phyloP scores from a whole-genome alignment of 2,113 vertebrate species.

The Uria lomvia region DNA sequence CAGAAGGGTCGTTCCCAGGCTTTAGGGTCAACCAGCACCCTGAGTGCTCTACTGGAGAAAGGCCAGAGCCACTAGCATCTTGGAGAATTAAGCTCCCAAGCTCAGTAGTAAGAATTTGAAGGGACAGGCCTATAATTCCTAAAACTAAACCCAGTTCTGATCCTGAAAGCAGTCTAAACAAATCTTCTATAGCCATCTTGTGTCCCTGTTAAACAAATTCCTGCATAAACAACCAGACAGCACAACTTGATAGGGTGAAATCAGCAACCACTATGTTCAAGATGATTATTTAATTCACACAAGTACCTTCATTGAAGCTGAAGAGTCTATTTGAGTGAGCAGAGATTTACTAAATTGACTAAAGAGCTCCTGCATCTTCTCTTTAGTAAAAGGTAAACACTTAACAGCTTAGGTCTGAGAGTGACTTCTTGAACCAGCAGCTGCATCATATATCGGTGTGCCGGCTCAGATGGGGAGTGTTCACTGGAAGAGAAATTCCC shows the following conservation, averaged over 20 bases:
- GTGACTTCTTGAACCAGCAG: background rate
- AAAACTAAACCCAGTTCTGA: background rate
- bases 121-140: background rate
- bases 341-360: background rate
- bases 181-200: background rate
- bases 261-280: fast-evolving
- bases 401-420: background rate
- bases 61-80: background rate
- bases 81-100: background rate
- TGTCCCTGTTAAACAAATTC: background rate
- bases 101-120: background rate
- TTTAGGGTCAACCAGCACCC: background rate
- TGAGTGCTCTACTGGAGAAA: background rate
- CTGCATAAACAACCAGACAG: background rate
- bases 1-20: background rate
- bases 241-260: background rate
- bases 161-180: background rate
- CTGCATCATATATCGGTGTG: background rate
- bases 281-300: background rate
- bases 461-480: background rate
- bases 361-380: background rate
- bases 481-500: background rate
- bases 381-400: background rate
- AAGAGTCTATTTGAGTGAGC: background rate
- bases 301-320: background rate